A percentile compares a stretch with the other conserved stretches of the same genome.
Evolutionary conservation across 2,888 invertebrate genomes (phyloP).

Genomic region (Andrena haemorrhoa): DNA sequence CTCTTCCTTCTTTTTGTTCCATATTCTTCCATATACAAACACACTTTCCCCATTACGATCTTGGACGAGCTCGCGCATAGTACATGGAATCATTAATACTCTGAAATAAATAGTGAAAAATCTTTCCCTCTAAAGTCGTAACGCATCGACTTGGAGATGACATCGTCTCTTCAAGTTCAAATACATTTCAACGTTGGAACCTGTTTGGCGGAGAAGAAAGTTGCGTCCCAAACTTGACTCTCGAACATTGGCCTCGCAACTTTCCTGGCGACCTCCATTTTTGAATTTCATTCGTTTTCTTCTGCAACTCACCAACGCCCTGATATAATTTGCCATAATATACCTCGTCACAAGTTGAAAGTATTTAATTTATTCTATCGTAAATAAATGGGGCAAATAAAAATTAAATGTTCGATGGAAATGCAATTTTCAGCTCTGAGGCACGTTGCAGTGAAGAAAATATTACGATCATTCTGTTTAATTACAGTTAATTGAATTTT

Average conservation of each 20-base stretch:
- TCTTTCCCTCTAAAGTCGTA: not conserved
- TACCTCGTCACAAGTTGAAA: not conserved
- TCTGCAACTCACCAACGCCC: not conserved
- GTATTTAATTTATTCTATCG: not conserved
- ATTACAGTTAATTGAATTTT: not conserved
- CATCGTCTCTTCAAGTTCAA: conserved; percentile 51
- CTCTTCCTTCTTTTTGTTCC: not conserved
- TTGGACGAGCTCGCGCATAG: not conserved
- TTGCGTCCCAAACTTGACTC: conserved; percentile 64
- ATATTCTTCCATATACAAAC: not conserved
- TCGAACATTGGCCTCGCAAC: conserved; percentile 55
- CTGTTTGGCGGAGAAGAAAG: conserved; percentile 70
- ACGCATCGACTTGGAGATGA: conserved; percentile 44
- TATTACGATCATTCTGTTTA: too few relatives aligned
- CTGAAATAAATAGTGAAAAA: not conserved
- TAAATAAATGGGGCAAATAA: not conserved
- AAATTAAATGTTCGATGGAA: not conserved
- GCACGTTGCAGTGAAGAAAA: too few relatives aligned
- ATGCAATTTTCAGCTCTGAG: not conserved
- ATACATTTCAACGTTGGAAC: conserved; percentile 53
- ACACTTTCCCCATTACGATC: conserved; percentile 10
- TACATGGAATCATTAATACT: not conserved
- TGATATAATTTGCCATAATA: not conserved
- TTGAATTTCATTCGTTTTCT: conserved; percentile 42
- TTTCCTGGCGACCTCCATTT: conserved; percentile 68